phyloP scores from a whole-genome alignment of 2,888 invertebrate genomes.

The Euclidia mi region DNA sequence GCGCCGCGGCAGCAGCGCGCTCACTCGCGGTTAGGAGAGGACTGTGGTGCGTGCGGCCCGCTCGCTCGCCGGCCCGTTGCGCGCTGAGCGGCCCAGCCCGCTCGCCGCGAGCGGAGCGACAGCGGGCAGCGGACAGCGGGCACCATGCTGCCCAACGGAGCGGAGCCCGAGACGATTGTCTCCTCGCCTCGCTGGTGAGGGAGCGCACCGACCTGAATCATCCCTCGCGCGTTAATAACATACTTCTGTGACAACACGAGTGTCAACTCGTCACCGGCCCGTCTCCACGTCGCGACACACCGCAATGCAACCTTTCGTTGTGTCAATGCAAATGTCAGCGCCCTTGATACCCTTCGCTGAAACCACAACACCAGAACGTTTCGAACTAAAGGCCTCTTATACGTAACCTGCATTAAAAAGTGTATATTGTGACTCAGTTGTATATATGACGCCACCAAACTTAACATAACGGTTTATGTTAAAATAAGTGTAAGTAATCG shows the following conservation, averaged over 20 bases:
- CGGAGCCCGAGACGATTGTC: slow-evolving; percentile 50
- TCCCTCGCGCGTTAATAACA: slow-evolving; percentile 72
- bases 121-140: slow-evolving; percentile 45
- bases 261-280: slow-evolving; percentile 26
- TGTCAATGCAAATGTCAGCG: slow-evolving; percentile 49
- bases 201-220: slow-evolving; percentile 83
- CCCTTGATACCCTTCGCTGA: slow-evolving; percentile 54
- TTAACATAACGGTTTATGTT: too few species aligned
- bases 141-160: slow-evolving; percentile 46
- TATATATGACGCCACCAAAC: too few species aligned
- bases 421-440: too few species aligned
- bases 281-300: slow-evolving; percentile 34
- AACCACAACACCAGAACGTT: slow-evolving; percentile 25
- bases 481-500: too few species aligned
- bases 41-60: slow-evolving; percentile 83
- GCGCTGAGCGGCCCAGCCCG: slow-evolving; percentile 55
- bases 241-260: slow-evolving; percentile 34
- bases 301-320: slow-evolving; percentile 49
- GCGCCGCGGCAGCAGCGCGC: slow-evolving; percentile 87
- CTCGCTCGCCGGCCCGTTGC: slow-evolving; percentile 41
- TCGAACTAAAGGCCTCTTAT: too few species aligned
- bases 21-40: slow-evolving; percentile 86
- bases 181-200: slow-evolving; percentile 66
- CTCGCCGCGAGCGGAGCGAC: slow-evolving; percentile 61
- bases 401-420: too few species aligned